These are phyloP conservation scores for Peromyscus californicus DNA, from an alignment of 2,113 vertebrate species.

Conservation along the genomic window DNA sequence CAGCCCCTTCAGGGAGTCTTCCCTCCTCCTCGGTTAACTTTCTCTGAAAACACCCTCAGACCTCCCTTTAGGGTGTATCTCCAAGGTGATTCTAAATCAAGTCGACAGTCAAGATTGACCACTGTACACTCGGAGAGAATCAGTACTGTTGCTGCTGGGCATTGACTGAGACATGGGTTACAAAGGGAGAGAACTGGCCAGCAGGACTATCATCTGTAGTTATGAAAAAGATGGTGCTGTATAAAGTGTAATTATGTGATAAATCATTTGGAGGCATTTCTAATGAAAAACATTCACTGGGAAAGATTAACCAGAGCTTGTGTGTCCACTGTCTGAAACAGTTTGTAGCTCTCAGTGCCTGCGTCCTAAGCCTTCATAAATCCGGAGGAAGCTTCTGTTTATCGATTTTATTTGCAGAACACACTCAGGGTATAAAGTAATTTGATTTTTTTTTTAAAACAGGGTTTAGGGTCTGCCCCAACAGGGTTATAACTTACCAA, in stretches of 20 bases:
- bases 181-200: neutral
- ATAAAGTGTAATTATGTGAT: constrained; percentile 58
- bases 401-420: constrained; percentile 84
- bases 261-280: constrained; percentile 65
- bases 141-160: neutral
- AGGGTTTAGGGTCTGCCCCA: constrained; percentile 83
- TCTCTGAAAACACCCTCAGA: neutral
- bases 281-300: constrained; percentile 66
- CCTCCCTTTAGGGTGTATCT: neutral
- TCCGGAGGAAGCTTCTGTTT: constrained; percentile 77
- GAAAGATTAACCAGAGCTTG: constrained; percentile 59
- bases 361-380: constrained; percentile 73
- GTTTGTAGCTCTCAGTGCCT: constrained; percentile 5
- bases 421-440: constrained; percentile 82
- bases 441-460: constrained; percentile 79
- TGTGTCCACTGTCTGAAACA: constrained; percentile 46
- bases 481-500: constrained; percentile 82
- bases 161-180: neutral
- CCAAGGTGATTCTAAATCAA: neutral
- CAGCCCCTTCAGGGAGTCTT: neutral
- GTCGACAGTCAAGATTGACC: neutral
- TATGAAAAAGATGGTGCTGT: constrained; percentile 45
- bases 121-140: neutral
- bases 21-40: neutral
- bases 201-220: constrained; percentile 1